Percentiles rank a stretch among this genome's conserved stretches.
Evolutionary conservation across 2,113 vertebrate species (phyloP).

Genomic region (Campylorhamphus procurvoides): DNA sequence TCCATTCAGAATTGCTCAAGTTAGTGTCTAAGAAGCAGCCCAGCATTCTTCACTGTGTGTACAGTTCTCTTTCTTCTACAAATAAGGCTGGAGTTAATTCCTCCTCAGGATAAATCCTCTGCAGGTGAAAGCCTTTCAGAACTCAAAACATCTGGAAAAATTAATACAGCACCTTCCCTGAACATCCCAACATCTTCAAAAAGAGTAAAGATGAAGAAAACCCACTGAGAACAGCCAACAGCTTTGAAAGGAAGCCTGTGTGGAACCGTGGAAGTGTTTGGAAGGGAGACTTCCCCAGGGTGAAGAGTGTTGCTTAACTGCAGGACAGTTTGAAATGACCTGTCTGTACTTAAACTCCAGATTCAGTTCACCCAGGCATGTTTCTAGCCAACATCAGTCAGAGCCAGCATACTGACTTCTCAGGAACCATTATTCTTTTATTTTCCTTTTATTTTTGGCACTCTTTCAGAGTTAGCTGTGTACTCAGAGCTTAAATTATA

Average conservation of each 20-base stretch:
- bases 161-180: neutral
- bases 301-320: neutral
- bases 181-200: neutral
- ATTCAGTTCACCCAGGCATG: neutral
- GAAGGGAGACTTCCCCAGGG: neutral
- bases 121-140: slow-evolving; percentile 1
- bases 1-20: neutral
- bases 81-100: neutral
- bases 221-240: neutral
- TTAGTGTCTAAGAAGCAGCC: neutral
- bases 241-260: neutral
- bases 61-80: neutral
- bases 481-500: neutral
- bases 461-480: neutral
- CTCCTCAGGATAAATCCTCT: neutral
- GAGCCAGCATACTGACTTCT: neutral
- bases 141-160: neutral
- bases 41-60: neutral
- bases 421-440: neutral
- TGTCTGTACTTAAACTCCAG: neutral
- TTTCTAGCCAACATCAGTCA: neutral
- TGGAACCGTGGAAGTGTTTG: neutral
- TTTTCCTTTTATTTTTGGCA: slow-evolving; percentile 3
- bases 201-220: slow-evolving; percentile 3
- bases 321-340: neutral